phyloP scores from a whole-genome alignment of 2,797 vertebrate species.

The Pipistrellus kuhlii region DNA sequence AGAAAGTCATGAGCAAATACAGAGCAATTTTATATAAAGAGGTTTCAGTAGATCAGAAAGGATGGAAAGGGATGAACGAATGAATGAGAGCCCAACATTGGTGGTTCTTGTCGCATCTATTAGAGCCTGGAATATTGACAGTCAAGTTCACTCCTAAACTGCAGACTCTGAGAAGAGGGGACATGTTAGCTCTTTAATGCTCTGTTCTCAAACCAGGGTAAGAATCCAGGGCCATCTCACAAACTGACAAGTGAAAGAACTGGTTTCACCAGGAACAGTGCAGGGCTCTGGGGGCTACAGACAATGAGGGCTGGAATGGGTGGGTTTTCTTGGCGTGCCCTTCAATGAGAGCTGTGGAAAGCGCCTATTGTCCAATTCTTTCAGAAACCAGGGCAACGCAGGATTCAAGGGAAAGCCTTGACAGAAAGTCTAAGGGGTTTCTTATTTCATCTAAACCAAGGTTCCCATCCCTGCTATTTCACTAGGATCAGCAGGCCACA shows the following conservation, averaged over 20 bases:
- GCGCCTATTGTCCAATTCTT: neutral
- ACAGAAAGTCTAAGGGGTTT: neutral
- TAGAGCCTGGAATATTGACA: neutral
- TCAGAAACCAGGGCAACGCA: constrained; percentile 5
- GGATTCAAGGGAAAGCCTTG: neutral
- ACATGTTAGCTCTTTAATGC: neutral
- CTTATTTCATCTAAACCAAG: constrained; percentile 47
- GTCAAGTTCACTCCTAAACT: neutral
- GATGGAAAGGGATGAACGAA: neutral
- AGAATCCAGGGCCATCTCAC: neutral
- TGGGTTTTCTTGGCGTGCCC: neutral
- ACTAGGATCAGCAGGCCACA: neutral
- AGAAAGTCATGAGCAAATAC: neutral
- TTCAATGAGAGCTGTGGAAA: neutral
- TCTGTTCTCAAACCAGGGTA: neutral
- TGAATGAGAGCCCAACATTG: neutral
- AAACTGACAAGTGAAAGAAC: neutral
- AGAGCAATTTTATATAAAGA: neutral
- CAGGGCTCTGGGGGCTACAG: neutral
- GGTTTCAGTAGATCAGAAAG: neutral
- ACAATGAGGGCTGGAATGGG: neutral
- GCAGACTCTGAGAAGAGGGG: neutral
- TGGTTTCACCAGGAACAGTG: neutral
- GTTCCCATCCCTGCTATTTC: neutral
- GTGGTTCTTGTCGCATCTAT: too few species aligned